Percentiles rank a stretch among this genome's conserved stretches.
phyloP scores from a whole-genome alignment of 2,888 invertebrate species.

The Doris montereyensis region DNA sequence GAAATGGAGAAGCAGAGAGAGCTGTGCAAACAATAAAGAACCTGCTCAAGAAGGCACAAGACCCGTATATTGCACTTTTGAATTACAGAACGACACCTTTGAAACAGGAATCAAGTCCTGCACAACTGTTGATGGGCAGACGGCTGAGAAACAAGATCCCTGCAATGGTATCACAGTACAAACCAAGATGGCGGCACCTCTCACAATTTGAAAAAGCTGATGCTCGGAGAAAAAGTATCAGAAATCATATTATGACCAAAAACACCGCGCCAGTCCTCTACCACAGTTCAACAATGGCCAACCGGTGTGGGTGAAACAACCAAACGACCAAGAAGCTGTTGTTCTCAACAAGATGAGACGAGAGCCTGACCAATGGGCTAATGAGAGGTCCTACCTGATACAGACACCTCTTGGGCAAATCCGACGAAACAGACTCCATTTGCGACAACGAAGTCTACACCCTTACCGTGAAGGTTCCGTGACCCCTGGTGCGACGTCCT shows the following conservation, averaged over 20 bases:
- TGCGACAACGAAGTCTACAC: not conserved
- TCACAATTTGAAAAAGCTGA: not conserved
- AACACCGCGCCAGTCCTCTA: not conserved
- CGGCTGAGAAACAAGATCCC: conserved; percentile 8
- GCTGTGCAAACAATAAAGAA: not conserved
- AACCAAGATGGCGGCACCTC: conserved; percentile 5
- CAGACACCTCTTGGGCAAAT: not conserved
- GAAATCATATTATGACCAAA: not conserved
- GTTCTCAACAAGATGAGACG: conserved; percentile 8
- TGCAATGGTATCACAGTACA: conserved; percentile 12
- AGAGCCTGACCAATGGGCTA: not conserved
- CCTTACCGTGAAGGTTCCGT: conserved; percentile 2
- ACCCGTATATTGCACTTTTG: not conserved
- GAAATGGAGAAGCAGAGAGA: not conserved
- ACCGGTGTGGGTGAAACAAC: conserved; percentile 12
- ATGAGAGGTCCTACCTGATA: conserved; percentile 2
- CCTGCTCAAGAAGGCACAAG: not conserved
- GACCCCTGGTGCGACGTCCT: not conserved
- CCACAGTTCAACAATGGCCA: conserved; percentile 8
- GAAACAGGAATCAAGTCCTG: not conserved
- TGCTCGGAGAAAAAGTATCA: too few species aligned
- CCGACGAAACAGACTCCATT: conserved; percentile 6
- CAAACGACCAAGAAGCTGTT: conserved; percentile 7
- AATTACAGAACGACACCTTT: conserved; percentile 5
- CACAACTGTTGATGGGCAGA: not conserved